Evolutionary conservation across 1,140 invertebrate species (phyloP), one percentile per base, ranked within the genome.

Genomic region (Stenopsyche tienmushanensis): DNA sequence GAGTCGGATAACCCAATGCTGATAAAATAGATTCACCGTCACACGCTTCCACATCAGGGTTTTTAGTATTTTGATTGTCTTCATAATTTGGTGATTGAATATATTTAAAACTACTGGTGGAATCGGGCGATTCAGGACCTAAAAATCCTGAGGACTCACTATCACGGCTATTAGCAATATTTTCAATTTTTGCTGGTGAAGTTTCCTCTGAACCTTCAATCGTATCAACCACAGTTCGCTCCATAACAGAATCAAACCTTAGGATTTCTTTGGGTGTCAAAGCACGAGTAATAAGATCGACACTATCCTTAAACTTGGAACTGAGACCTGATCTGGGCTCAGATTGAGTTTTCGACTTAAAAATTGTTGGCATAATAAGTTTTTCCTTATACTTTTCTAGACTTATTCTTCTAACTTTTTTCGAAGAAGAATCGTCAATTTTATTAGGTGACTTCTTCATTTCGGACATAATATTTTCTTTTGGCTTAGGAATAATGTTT

Each of bases 221-320:
- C 15, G 66, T 72, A 73, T 63, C 70, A 54, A 76, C 74, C 62
- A 64, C n/a, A 67, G 58, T 76, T 64, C 72, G 76, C 64, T 83
- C 76, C 7, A 78, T 73, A 47, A 72, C 70, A 66, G 77, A 80
- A 70, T 87, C 86, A 59, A 88, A 81, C 71, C 83, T 82, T 73
- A 86, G 83, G 39, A 85, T 75, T 74, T 81, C 80, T 69, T 80
- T 80, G 65, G 78, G 76, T 9, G 80, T 81, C 55, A 81, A 72
- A 70, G 77, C 79, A 34, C 79, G 65, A 63, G 76, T 79, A 65
- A 76, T 72, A 71, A 79, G 78, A 66, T 74, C 77, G 1, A 57
- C 34, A 3, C 68, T 53, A 54, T 79, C 76, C 9, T 77, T 75
- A 17, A 15, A 47, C 67, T 74, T 75, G 0, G 39, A 54, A n/a